These are phyloP conservation scores for Mesoligia furuncula DNA, from an alignment of 2,888 invertebrate genomes.

Conservation along the genomic window DNA sequence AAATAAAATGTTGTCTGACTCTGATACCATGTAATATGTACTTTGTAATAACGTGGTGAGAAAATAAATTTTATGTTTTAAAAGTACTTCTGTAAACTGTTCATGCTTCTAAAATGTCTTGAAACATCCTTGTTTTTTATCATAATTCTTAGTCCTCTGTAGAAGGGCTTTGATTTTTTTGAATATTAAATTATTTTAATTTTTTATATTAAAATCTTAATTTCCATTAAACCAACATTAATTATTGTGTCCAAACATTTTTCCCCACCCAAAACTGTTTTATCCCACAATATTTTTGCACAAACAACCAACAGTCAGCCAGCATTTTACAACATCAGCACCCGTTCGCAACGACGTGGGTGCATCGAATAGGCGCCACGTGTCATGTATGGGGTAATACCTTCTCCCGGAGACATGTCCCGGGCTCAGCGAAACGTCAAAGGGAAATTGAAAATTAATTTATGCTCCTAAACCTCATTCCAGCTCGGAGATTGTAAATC, in stretches of 20 bases:
- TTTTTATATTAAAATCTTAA: background rate
- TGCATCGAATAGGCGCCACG: constrained; percentile 78
- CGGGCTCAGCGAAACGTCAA: constrained; percentile 90
- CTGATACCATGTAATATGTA: no score
- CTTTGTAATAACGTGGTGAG: no score
- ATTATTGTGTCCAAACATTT: background rate
- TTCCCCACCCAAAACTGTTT: background rate
- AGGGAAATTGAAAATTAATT: constrained; percentile 90
- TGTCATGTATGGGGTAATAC: constrained; percentile 87
- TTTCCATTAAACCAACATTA: background rate
- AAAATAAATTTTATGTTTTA: no score
- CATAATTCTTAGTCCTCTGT: background rate
- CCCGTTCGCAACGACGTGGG: constrained; percentile 67
- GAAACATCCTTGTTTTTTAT: background rate
- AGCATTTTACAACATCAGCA: constrained; percentile 39
- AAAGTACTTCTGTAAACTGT: background rate
- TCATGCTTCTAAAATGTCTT: background rate
- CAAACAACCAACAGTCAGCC: constrained; percentile 11
- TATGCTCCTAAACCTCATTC: constrained; percentile 86
- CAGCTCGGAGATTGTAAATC: constrained; percentile 81
- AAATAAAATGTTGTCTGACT: no score
- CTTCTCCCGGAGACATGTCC: constrained; percentile 85
- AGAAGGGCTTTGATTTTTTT: no score
- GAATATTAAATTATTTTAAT: background rate
- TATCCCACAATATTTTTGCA: constrained; percentile 9